These are phyloP conservation scores for Macheiramphus alcinus DNA, from an alignment of 2,113 vertebrate genomes.

Conservation along the genomic window DNA sequence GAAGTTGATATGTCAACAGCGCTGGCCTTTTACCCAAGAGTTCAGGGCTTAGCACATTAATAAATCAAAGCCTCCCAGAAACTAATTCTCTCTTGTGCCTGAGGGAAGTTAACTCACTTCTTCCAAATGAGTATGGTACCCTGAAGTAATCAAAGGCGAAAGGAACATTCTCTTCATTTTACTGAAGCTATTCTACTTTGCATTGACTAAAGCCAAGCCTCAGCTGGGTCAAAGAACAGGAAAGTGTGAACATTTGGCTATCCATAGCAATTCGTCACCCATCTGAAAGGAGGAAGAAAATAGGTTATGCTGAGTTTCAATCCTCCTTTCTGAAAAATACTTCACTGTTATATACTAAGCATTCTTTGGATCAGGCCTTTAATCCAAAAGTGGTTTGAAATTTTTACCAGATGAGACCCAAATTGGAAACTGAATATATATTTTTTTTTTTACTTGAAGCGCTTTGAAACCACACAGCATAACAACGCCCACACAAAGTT, in stretches of 20 bases:
- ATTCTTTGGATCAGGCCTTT: neutral
- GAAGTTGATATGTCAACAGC: neutral
- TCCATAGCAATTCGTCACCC: neutral
- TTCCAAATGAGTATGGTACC: neutral
- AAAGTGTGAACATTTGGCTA: neutral
- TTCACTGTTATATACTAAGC: neutral
- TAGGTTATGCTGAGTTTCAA: neutral
- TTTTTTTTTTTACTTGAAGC: neutral
- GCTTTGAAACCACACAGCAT: neutral
- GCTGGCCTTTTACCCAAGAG: neutral
- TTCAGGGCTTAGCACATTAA: neutral
- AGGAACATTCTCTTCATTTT: neutral
- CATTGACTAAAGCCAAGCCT: neutral
- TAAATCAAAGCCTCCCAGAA: neutral
- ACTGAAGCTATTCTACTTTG: neutral
- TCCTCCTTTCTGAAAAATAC: neutral
- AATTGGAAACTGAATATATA: neutral
- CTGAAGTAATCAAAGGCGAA: neutral
- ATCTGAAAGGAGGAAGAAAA: neutral
- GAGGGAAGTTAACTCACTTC: neutral
- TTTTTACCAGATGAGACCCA: neutral
- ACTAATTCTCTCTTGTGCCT: neutral
- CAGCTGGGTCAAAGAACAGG: neutral
- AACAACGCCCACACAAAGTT: neutral
- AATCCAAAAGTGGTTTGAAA: neutral